Percentiles rank a stretch among this genome's conserved stretches.
phyloP scores from a whole-genome alignment of 1,140 invertebrate genomes.

The Danaus melanippus region DNA sequence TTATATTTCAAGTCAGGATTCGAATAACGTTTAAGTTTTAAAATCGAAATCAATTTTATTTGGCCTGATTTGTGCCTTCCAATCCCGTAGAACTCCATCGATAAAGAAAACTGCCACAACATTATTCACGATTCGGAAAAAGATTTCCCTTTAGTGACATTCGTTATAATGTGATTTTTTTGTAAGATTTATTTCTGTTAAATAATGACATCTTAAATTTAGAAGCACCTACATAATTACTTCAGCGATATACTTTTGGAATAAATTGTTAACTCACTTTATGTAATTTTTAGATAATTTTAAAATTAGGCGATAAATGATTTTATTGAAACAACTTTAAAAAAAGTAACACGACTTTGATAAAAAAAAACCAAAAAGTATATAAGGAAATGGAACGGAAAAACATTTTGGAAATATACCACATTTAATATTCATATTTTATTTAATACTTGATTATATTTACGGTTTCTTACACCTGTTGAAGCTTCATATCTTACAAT shows the following conservation, averaged over 20 bases:
- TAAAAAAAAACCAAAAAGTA: too few relatives aligned
- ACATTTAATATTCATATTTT: too few relatives aligned
- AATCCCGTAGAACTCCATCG: slow-evolving; percentile 34
- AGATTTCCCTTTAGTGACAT: slow-evolving; percentile 20
- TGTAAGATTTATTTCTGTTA: too few relatives aligned
- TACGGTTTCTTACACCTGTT: too few relatives aligned
- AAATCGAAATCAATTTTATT: slow-evolving; percentile 40
- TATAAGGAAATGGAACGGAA: too few relatives aligned
- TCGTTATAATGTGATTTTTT: slow-evolving; percentile 22
- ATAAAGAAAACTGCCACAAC: slow-evolving; percentile 17
- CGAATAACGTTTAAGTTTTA: slow-evolving; percentile 38
- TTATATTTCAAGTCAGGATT: slow-evolving; percentile 35
- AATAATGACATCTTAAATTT: slow-evolving; percentile 3
- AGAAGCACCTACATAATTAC: too few relatives aligned
- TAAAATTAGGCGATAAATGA: too few relatives aligned
- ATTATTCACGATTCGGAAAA: slow-evolving; percentile 22
- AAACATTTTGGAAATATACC: too few relatives aligned
- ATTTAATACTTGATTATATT: too few relatives aligned
- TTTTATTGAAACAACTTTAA: slow-evolving; percentile 1
- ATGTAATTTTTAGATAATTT: background rate
- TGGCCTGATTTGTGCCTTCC: slow-evolving; percentile 40
- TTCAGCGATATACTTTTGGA: background rate
- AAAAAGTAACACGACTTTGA: background rate
- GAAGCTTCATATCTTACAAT: too few relatives aligned
- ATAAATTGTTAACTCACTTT: background rate